These are phyloP conservation scores for Odontamblyopus lacepedii DNA, from an alignment of 2,797 vertebrate species.

Conservation along the genomic window DNA sequence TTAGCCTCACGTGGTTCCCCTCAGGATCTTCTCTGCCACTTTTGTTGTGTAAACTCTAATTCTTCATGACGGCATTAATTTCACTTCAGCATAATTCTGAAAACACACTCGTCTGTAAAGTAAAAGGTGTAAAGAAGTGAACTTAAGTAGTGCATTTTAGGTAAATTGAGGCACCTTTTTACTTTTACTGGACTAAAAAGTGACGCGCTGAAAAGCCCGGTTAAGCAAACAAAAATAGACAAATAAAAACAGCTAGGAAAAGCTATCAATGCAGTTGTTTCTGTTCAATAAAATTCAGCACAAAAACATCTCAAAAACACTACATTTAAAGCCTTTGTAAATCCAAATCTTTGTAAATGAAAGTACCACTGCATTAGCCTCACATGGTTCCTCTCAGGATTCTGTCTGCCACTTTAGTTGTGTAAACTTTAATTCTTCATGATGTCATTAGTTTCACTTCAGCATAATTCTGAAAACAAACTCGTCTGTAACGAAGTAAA, in stretches of 20 bases:
- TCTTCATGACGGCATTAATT: conserved; percentile 64
- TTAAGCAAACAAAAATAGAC: too few relatives aligned
- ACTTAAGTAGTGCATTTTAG: too few relatives aligned
- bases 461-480: conserved; percentile 24
- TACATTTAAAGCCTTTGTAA: too few relatives aligned
- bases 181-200: too few relatives aligned
- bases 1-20: background rate
- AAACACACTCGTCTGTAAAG: conserved; percentile 25
- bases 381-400: background rate
- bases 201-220: too few relatives aligned
- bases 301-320: too few relatives aligned
- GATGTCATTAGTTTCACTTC: conserved; percentile 46
- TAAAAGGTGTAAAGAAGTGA: too few relatives aligned
- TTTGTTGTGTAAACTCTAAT: conserved; percentile 45
- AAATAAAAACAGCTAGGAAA: too few relatives aligned
- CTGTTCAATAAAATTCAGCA: too few relatives aligned
- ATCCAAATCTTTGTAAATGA: background rate
- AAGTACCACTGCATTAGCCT: background rate
- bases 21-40: conserved; percentile 9
- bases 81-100: conserved; percentile 3
- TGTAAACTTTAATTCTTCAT: conserved; percentile 61
- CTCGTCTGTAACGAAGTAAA: conserved; percentile 5
- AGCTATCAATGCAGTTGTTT: too few relatives aligned
- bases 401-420: conserved; percentile 27
- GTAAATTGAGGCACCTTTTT: too few relatives aligned